A percentile compares a stretch with the other conserved stretches of the same genome.
These are phyloP conservation scores for Heliconius ethilla DNA, from an alignment of 2,888 invertebrate species.

Conservation along the genomic window DNA sequence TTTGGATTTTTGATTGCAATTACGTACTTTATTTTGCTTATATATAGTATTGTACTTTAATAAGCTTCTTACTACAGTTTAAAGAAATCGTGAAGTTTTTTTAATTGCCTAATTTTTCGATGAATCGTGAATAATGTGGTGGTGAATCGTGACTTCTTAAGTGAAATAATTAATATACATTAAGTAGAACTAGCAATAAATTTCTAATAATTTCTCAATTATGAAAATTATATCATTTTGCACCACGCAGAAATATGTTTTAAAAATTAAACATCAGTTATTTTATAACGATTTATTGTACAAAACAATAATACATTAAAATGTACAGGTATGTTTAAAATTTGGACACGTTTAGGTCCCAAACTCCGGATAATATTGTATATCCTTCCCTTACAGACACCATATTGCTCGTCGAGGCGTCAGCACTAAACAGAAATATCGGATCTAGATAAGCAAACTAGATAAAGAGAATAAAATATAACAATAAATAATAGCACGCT, in stretches of 20 bases:
- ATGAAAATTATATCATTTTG: neutral
- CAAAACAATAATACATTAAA: slow-evolving; percentile 84
- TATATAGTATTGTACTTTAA: too few species aligned
- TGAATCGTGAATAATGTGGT: too few species aligned
- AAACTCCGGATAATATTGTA: slow-evolving; percentile 77
- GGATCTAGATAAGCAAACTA: slow-evolving; percentile 81
- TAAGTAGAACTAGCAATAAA: too few species aligned
- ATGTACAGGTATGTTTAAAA: slow-evolving; percentile 83
- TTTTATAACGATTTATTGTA: slow-evolving; percentile 84
- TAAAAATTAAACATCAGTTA: slow-evolving; percentile 65
- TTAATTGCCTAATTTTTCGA: too few species aligned
- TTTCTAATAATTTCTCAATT: too few species aligned
- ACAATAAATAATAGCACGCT: slow-evolving; percentile 80
- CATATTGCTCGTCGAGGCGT: slow-evolving; percentile 82
- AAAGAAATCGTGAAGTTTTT: too few species aligned
- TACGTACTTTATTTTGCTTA: too few species aligned
- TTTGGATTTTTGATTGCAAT: too few species aligned
- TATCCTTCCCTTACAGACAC: slow-evolving; percentile 81
- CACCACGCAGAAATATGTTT: neutral
- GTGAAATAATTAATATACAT: too few species aligned
- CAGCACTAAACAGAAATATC: slow-evolving; percentile 79
- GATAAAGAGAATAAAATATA: slow-evolving; percentile 78
- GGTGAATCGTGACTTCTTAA: too few species aligned
- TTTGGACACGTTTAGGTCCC: slow-evolving; percentile 78
- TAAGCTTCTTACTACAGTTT: too few species aligned